Evolutionary conservation across 2,888 invertebrate genomes (phyloP), one percentile per base, ranked within the genome.

Genomic region (Nycteola revayana): DNA sequence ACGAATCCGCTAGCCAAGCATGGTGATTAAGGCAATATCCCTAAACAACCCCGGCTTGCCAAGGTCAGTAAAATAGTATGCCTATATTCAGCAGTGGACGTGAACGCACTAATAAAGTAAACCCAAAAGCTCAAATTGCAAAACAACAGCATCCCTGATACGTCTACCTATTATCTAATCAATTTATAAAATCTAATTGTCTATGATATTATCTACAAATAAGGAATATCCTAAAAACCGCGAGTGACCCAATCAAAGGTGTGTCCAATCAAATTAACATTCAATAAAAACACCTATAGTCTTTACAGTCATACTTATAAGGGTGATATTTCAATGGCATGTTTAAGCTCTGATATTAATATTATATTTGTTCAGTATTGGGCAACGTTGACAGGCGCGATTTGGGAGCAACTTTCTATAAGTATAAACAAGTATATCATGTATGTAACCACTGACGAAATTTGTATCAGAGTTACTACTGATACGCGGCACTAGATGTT

Each of bases 341-440:
- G 46, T 33, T 22, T 36, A 36, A 46, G 44, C 28, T 34, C 32
- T 36, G 46, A 48, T 36, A 10, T 55, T 48, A 52, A 54, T 56
- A 36, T 42, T n/a, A 40, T 44, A 39, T 48, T 29, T 42, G 59
- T 46, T 33, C 43, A 40, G 48, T 61, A 72, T 82, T 81, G 81
- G 65, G 80, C 74, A 82, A 81, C 67, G 75, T 73, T 75, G 76
- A 76, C 77, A 81, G 66, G 71, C 57, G 54, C 65, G 74, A 78
- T 81, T 82, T 82, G 70, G 74, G 81, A 83, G 75, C 83, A 82
- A 83, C 83, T 83, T 83, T 83, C 83, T 83, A 82, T 77, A 79
- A 49, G 70, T 73, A 72, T 69, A 65, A 74, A 75, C 75, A 59
- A 59, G 78, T 75, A 76, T 66, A 57, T 50, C 42, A 55, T 64